These are phyloP conservation scores for Psephotus haematonotus DNA, from an alignment of 2,113 vertebrate species.

Conservation along the genomic window DNA sequence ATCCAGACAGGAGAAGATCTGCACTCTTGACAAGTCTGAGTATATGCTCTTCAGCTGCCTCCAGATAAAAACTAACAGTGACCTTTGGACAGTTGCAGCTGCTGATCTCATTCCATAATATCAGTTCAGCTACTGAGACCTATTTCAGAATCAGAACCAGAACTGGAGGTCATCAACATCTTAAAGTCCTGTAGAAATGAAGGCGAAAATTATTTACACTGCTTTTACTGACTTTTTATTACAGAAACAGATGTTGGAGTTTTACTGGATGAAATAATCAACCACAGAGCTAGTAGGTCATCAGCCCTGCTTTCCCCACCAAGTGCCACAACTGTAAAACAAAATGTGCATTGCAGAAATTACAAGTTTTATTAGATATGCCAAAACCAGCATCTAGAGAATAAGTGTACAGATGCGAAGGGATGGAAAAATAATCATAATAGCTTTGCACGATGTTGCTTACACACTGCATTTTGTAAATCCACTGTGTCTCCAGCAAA, in stretches of 20 bases:
- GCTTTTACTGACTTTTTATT: constrained; percentile 41
- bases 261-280: constrained; percentile 38
- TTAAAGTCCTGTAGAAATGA: constrained; percentile 32
- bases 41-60: too few species aligned
- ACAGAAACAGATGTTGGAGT: constrained; percentile 50
- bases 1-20: too few species aligned
- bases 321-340: constrained; percentile 41
- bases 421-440: background rate
- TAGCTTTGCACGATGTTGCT: background rate
- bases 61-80: too few species aligned
- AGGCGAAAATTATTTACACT: constrained; percentile 52
- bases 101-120: constrained; percentile 11
- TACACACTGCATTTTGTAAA: background rate
- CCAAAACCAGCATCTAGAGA: constrained; percentile 29
- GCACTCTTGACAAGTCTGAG: too few species aligned
- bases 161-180: constrained; percentile 20
- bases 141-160: background rate
- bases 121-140: background rate
- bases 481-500: background rate
- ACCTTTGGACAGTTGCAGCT: background rate
- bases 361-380: constrained; percentile 33
- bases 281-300: constrained; percentile 24
- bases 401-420: background rate
- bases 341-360: constrained; percentile 45
- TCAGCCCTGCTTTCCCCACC: constrained; percentile 2